Evolutionary conservation across 2,113 vertebrate species (phyloP).

Genomic region (Girardinichthys multiradiatus): DNA sequence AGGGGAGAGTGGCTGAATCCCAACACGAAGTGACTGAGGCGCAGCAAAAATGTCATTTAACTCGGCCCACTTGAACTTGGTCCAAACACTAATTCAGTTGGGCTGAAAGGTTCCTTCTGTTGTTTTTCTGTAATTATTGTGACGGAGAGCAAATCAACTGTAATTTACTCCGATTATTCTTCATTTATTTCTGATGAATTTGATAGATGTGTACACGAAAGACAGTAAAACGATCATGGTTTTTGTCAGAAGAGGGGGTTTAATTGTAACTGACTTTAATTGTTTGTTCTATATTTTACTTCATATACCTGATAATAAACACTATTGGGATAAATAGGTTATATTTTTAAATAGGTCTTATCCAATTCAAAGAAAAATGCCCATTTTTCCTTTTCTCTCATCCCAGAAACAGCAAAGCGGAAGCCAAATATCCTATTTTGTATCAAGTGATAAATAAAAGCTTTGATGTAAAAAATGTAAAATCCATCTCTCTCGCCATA

Average conservation of each 20-base stretch:
- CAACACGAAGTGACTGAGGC: conserved; percentile 59
- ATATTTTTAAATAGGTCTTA: background rate
- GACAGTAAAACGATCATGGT: background rate
- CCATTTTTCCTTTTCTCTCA: conserved; percentile 1
- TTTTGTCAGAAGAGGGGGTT: background rate
- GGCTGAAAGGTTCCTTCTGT: conserved; percentile 22
- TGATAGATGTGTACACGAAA: background rate
- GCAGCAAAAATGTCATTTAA: conserved; percentile 60
- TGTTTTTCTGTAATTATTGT: conserved; percentile 5
- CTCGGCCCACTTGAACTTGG: conserved; percentile 52
- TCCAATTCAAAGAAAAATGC: conserved; percentile 1
- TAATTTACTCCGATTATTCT: background rate
- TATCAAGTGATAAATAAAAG: conserved; percentile 50
- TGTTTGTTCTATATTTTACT: background rate
- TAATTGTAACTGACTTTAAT: background rate
- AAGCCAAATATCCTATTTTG: conserved; percentile 11
- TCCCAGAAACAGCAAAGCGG: background rate
- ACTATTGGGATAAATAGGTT: no score
- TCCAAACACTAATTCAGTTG: conserved; percentile 27
- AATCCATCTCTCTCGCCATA: background rate
- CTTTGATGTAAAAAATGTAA: conserved; percentile 23
- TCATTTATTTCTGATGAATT: background rate
- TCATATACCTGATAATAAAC: background rate
- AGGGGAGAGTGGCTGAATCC: conserved; percentile 66
- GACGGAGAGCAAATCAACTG: conserved; percentile 6